Evolutionary conservation across 2,797 vertebrate genomes (phyloP), one percentile per base, ranked within the genome.

Genomic region (Anas flavirostris): DNA sequence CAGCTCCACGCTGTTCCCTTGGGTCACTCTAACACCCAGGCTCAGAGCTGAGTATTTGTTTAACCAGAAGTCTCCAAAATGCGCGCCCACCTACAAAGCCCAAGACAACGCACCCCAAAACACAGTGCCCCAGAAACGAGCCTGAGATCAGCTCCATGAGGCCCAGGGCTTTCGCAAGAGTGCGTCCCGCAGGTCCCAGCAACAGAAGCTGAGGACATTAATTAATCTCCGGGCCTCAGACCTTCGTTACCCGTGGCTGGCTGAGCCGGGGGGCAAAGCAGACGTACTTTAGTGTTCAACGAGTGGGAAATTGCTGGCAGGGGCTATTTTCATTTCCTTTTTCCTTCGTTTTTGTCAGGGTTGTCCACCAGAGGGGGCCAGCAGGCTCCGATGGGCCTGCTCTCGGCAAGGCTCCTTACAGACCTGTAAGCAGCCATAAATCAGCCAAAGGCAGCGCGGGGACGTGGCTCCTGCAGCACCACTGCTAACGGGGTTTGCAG

Each of bases 281-380:
- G 12, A 33, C 37, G 1, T 33, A 6, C 29, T 22, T 59, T 2
- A 5, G 22, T 37, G 41, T 37, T 69, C 82, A 39, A 1, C 0
- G 0, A 29, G 4, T 10, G 19, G 25, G 25, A 69, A 53, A 69
- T 13, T 73, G 52, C 7, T 73, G 66, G 19, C 6, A 31, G 33
- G 35, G 41, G 41, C 21, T 35, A 12, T 41, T 82, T 43, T 39
- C 12, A 4, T 2, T 5, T 48, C 23, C 23, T 48, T 50, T 25
- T 33, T 7, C 3, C 29, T 12, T 26, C 3, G 3, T 39, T 28
- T 29, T 33, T 76, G 12, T 44, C 28, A 35, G 15, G 7, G 12
- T 50, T 90, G 66, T 56, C 75, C 95, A 48, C 50, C 78, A 95
- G 95, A 75, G 91, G 93, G 87, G 62, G 90, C 74, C 78, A 69